phyloP scores from a whole-genome alignment of 2,888 invertebrate species.

The Notodonta dromedarius region DNA sequence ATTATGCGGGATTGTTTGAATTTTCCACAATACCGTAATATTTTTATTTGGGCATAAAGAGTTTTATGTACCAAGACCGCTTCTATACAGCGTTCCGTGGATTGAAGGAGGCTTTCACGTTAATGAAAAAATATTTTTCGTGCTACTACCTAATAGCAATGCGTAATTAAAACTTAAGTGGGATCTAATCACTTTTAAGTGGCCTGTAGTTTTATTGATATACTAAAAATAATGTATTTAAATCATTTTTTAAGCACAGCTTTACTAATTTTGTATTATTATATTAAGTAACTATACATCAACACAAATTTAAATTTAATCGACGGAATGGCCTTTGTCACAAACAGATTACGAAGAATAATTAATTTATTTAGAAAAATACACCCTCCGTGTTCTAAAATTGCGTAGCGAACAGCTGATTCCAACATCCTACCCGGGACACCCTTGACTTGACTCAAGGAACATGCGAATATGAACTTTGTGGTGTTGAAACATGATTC shows the following conservation, averaged over 20 bases:
- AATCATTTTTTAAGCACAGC: too few species aligned
- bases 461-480: conserved; percentile 6
- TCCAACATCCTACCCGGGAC: conserved; percentile 35
- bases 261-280: too few species aligned
- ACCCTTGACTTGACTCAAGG: conserved; percentile 21
- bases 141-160: neutral
- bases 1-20: conserved; percentile 37
- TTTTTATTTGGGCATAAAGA: conserved; percentile 29
- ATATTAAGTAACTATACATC: neutral
- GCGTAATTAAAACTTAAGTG: neutral
- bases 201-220: too few species aligned
- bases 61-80: conserved; percentile 10
- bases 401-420: conserved; percentile 46
- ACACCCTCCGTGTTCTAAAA: conserved; percentile 28
- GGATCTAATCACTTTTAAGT: too few species aligned
- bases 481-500: neutral
- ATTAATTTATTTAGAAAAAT: conserved; percentile 40
- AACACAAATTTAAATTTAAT: conserved; percentile 27
- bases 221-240: too few species aligned
- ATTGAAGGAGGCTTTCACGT: neutral
- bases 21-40: conserved; percentile 28
- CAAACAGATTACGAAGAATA: conserved; percentile 29
- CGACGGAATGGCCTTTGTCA: conserved; percentile 17
- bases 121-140: neutral
- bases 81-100: neutral